Evolutionary conservation across 2,113 vertebrate genomes (phyloP).

Genomic region (Ictalurus punctatus): DNA sequence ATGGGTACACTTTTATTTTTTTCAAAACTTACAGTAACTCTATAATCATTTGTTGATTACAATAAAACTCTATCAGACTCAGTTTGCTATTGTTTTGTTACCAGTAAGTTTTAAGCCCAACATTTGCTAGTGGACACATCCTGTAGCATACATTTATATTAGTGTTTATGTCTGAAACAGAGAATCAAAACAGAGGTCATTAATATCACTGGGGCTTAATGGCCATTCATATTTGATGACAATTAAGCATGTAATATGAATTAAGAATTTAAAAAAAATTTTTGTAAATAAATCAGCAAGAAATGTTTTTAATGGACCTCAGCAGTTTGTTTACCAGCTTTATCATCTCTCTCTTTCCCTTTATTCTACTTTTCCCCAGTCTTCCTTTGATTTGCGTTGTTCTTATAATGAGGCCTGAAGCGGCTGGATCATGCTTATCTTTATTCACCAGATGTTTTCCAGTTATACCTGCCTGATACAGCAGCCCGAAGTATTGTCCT

Average conservation of each 20-base stretch:
- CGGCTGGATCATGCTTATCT: conserved; percentile 16
- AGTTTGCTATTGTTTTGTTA: neutral
- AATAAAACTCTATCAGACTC: neutral
- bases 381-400: conserved; percentile 11
- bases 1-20: neutral
- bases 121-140: neutral
- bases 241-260: neutral
- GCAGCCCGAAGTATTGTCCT: neutral
- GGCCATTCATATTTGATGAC: neutral
- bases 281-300: neutral
- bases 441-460: conserved; percentile 33
- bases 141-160: neutral
- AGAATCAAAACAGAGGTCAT: too few relatives aligned
- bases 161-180: neutral
- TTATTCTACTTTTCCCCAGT: conserved; percentile 17
- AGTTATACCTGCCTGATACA: conserved; percentile 8
- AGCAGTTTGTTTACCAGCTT: conserved; percentile 23
- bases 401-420: conserved; percentile 14
- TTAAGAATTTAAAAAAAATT: too few relatives aligned
- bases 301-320: neutral
- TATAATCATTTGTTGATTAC: neutral
- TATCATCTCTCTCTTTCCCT: neutral
- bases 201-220: neutral
- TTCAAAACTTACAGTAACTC: too few relatives aligned
- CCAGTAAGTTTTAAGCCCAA: neutral